Evolutionary conservation across 64 coral and sea anemone species (phyloP).

Genomic region (Actinia equina): DNA sequence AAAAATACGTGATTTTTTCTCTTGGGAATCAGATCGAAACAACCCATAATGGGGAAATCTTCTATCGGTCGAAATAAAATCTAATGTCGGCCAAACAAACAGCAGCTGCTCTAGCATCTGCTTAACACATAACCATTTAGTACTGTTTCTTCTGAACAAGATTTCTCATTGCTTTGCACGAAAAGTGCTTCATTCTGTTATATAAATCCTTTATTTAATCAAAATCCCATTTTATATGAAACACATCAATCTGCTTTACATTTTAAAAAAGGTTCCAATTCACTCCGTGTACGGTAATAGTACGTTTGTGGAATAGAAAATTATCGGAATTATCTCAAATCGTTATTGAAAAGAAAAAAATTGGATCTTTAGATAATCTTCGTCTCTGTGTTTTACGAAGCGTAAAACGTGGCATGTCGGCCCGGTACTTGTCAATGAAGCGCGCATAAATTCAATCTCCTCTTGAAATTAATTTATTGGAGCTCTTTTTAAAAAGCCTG

Average conservation of each 20-base stretch:
- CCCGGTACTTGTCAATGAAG: not conserved
- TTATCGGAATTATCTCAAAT: constrained; percentile 17
- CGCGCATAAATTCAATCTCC: not conserved
- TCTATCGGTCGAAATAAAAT: constrained; percentile 9
- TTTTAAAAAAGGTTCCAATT: not conserved
- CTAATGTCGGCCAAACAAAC: constrained; percentile 14
- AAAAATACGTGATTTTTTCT: not conserved
- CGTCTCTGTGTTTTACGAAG: not conserved
- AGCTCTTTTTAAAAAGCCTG: not conserved
- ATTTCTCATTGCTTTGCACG: not conserved
- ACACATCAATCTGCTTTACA: not conserved
- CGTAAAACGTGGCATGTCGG: not conserved
- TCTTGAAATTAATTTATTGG: constrained; percentile 19
- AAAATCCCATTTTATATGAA: not conserved
- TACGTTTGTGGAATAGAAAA: not conserved
- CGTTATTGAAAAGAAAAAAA: constrained; percentile 36
- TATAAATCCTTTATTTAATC: constrained; percentile 3
- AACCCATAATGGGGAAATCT: not conserved
- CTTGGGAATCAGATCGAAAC: not conserved
- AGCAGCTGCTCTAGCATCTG: constrained; percentile 3
- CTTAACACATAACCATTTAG: not conserved
- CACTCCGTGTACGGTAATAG: not conserved
- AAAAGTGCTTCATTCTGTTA: not conserved
- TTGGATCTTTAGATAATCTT: constrained; percentile 39
- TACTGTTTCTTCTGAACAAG: constrained; percentile 15